Conservation (phyloP, 2,888 invertebrate species). For the Thereva nobilitata region DNA sequence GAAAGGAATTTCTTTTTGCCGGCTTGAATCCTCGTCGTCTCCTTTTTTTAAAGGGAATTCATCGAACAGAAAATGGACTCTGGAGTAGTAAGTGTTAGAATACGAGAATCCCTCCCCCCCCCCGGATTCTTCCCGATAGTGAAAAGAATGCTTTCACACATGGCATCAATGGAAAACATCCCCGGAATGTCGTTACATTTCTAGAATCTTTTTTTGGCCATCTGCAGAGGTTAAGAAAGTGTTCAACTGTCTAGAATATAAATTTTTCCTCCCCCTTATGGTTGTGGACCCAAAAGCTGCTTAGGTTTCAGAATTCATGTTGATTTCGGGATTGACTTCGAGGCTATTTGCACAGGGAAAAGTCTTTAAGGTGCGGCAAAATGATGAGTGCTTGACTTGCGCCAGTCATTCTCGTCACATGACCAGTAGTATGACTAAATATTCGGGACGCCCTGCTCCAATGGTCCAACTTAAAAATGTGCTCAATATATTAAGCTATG, state of each 20-base stretch:
- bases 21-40: background rate
- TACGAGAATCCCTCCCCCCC: too few relatives aligned
- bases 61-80: slow-evolving; percentile 25
- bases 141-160: slow-evolving; percentile 35
- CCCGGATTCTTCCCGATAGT: slow-evolving; percentile 16
- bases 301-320: slow-evolving; percentile 16
- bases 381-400: too few relatives aligned
- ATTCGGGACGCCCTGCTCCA: too few relatives aligned
- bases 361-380: too few relatives aligned
- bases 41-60: slow-evolving; percentile 20
- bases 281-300: slow-evolving; percentile 11
- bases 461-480: too few relatives aligned
- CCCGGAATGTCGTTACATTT: slow-evolving; percentile 27
- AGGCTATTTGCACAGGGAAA: background rate
- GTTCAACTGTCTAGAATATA: slow-evolving; percentile 33
- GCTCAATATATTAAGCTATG: too few relatives aligned
- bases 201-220: slow-evolving; percentile 28
- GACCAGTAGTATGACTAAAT: too few relatives aligned
- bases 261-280: background rate
- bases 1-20: slow-evolving; percentile 19
- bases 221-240: slow-evolving; percentile 32
- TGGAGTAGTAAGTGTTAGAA: slow-evolving; percentile 11
- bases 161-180: slow-evolving; percentile 30
- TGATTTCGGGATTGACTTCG: slow-evolving; percentile 15
- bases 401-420: too few relatives aligned